phyloP scores from a whole-genome alignment of 2,888 invertebrate species.

The Eupelmus urozonus region DNA sequence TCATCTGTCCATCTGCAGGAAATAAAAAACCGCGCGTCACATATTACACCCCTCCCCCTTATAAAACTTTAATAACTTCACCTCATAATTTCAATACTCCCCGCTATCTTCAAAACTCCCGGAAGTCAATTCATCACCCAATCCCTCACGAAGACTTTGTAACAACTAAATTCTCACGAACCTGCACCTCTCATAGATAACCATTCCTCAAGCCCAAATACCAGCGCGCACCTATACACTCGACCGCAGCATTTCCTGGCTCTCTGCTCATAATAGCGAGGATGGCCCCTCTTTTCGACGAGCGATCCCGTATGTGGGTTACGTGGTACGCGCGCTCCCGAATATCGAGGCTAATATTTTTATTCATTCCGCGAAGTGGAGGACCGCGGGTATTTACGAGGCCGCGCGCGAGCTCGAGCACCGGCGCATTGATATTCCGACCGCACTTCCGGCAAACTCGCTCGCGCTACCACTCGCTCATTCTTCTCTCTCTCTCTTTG shows the following conservation, averaged over 20 bases:
- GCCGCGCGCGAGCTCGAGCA: too few relatives aligned
- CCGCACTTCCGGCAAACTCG: slow-evolving; percentile 55
- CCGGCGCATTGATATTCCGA: slow-evolving; percentile 56
- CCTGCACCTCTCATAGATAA: not conserved
- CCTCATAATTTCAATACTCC: too few relatives aligned
- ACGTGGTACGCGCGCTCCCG: not conserved
- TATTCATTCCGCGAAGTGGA: slow-evolving; percentile 46
- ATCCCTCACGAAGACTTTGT: not conserved
- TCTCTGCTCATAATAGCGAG: too few relatives aligned
- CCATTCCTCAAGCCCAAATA: slow-evolving; percentile 19
- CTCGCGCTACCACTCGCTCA: too few relatives aligned
- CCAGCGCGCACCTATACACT: not conserved
- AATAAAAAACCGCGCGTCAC: too few relatives aligned
- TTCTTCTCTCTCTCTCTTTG: slow-evolving; percentile 31
- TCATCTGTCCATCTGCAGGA: too few relatives aligned
- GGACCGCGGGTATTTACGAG: slow-evolving; percentile 44
- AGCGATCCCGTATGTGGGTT: not conserved
- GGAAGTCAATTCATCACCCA: slow-evolving; percentile 41
- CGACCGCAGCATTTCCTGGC: not conserved
- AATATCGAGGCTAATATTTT: slow-evolving; percentile 38
- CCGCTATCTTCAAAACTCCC: slow-evolving; percentile 12
- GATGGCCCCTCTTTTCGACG: not conserved
- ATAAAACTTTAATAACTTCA: too few relatives aligned
- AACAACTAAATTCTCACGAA: slow-evolving; percentile 26
- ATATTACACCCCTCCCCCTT: too few relatives aligned